Conservation (phyloP, 2,888 invertebrate species). For the Drosophila ezoana region DNA sequence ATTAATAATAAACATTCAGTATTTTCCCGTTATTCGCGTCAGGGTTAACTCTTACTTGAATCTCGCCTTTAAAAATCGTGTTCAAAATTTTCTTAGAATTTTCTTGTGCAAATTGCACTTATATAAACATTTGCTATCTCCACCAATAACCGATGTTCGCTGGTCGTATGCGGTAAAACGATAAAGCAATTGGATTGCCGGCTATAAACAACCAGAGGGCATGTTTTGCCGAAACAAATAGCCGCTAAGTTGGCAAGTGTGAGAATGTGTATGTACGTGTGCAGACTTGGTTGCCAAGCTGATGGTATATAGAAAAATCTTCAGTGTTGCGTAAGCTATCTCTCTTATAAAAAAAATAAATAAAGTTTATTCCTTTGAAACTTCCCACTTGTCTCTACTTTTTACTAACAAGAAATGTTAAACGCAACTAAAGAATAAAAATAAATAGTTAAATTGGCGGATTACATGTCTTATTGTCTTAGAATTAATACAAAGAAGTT, state of each 20-base stretch:
- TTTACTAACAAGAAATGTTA: too few relatives aligned
- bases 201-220: conserved; percentile 32
- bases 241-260: conserved; percentile 20
- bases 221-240: conserved; percentile 31
- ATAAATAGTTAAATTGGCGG: too few relatives aligned
- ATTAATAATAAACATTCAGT: too few relatives aligned
- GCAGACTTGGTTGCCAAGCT: conserved; percentile 14
- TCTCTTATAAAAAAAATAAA: background rate
- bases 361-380: too few relatives aligned
- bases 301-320: background rate
- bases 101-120: background rate
- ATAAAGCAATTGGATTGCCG: conserved; percentile 33
- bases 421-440: too few relatives aligned
- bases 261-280: background rate
- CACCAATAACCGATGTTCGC: conserved; percentile 14
- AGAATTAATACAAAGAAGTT: too few relatives aligned
- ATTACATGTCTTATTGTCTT: too few relatives aligned
- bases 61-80: background rate
- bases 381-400: too few relatives aligned
- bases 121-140: conserved; percentile 11
- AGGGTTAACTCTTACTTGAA: background rate
- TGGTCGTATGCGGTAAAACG: conserved; percentile 21
- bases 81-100: background rate
- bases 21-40: too few relatives aligned
- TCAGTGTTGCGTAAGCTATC: background rate